These are phyloP conservation scores for Thermophis baileyi DNA, from an alignment of 2,113 vertebrate genomes.

Conservation along the genomic window DNA sequence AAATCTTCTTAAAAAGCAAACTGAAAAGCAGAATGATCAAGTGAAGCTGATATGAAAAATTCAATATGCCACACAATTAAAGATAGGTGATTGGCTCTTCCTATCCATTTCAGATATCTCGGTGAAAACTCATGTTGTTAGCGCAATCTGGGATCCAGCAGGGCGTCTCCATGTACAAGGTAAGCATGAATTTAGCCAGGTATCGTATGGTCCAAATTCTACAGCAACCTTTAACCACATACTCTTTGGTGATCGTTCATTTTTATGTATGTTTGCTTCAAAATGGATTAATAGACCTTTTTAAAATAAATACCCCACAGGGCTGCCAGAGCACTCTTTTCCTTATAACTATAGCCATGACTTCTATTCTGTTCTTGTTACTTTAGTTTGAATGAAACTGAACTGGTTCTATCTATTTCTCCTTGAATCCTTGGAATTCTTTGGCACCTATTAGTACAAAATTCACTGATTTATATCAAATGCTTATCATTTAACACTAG, in stretches of 20 bases:
- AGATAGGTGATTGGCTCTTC: background rate
- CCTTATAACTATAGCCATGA: background rate
- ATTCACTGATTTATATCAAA: background rate
- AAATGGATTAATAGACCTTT: too few relatives aligned
- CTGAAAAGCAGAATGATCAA: background rate
- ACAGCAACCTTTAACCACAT: background rate
- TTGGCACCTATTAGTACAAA: too few relatives aligned
- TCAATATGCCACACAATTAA: background rate
- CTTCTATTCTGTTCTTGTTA: background rate
- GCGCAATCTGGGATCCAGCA: slow-evolving; percentile 63
- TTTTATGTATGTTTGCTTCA: too few relatives aligned
- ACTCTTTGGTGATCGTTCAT: background rate
- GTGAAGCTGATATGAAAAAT: background rate
- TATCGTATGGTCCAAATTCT: background rate
- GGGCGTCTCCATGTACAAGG: slow-evolving; percentile 71
- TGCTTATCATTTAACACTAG: background rate
- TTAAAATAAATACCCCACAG: background rate
- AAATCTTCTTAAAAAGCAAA: background rate
- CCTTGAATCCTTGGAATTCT: background rate
- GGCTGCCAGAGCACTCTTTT: background rate
- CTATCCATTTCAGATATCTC: slow-evolving; percentile 70
- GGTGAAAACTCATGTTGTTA: slow-evolving; percentile 59
- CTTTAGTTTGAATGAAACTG: background rate
- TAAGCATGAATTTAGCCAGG: slow-evolving; percentile 38
- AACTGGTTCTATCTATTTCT: background rate